Conservation (phyloP, 2,888 invertebrate genomes). For the Anaspis maculata region DNA sequence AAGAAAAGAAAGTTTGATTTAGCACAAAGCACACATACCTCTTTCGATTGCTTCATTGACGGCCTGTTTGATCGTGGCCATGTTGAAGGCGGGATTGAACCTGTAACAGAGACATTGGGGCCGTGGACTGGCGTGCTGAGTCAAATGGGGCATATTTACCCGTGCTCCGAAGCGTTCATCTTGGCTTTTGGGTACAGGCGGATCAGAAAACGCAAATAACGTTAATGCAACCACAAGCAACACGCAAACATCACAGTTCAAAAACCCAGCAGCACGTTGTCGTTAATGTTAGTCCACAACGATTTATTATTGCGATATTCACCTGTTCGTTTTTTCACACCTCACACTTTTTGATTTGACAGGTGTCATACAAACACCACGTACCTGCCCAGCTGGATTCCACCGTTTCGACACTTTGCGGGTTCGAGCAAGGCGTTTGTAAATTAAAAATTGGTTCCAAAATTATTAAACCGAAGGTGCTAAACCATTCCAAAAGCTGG, state of each 20-base stretch:
- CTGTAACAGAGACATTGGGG: slow-evolving; percentile 43
- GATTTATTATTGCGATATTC: slow-evolving; percentile 21
- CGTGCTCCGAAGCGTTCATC: slow-evolving; percentile 75
- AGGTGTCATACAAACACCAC: slow-evolving; percentile 22
- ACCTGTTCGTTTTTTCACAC: no score
- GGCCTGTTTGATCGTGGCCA: slow-evolving; percentile 89
- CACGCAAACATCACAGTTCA: slow-evolving; percentile 16
- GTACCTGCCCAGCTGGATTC: slow-evolving; percentile 1
- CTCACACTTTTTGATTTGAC: slow-evolving; percentile 28
- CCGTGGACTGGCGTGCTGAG: slow-evolving; percentile 1
- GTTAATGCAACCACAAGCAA: slow-evolving; percentile 26
- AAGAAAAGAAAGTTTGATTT: no score
- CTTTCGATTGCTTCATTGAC: slow-evolving; percentile 91
- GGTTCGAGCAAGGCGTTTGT: slow-evolving; percentile 9
- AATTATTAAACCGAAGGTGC: slow-evolving; percentile 24
- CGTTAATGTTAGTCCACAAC: no score
- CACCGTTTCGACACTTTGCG: slow-evolving; percentile 2
- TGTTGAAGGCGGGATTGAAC: slow-evolving; percentile 88
- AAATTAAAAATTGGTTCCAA: slow-evolving; percentile 19
- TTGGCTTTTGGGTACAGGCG: slow-evolving; percentile 15
- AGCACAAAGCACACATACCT: no score
- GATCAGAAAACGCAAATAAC: slow-evolving; percentile 17
- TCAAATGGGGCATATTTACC: slow-evolving; percentile 43
- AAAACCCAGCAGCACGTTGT: no score
- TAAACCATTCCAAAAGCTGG: slow-evolving; percentile 30